Conservation (phyloP, 2,113 vertebrate genomes). For the Columba livia region DNA sequence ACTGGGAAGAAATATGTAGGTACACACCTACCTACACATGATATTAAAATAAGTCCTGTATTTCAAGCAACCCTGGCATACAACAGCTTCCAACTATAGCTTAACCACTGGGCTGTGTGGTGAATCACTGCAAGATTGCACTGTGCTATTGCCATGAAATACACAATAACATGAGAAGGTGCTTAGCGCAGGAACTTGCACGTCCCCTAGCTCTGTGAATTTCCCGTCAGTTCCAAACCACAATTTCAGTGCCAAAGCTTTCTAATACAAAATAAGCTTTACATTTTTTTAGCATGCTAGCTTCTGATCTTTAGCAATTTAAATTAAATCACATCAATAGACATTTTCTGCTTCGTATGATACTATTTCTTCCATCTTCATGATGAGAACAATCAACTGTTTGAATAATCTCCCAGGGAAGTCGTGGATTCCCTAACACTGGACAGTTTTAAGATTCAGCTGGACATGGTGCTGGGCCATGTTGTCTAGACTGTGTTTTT, state of each 20-base stretch:
- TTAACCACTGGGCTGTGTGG: not conserved
- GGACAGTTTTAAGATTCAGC: too few relatives aligned
- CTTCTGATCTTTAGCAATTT: not conserved
- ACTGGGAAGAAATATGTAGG: not conserved
- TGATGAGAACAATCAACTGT: too few relatives aligned
- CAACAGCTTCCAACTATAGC: not conserved
- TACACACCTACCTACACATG: accelerated
- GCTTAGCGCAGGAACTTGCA: not conserved
- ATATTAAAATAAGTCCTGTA: not conserved
- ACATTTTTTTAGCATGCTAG: not conserved
- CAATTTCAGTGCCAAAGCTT: not conserved
- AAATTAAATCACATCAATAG: not conserved
- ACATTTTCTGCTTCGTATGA: not conserved
- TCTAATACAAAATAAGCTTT: not conserved
- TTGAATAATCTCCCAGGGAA: too few relatives aligned
- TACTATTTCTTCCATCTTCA: not conserved
- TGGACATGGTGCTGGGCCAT: too few relatives aligned
- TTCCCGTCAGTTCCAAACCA: not conserved
- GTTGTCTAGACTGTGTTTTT: too few relatives aligned
- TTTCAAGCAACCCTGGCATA: not conserved
- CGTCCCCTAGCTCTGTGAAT: accelerated
- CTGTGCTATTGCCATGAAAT: not conserved
- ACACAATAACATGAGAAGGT: not conserved
- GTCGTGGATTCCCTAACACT: too few relatives aligned
- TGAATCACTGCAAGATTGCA: not conserved